Conservation (phyloP, 92 coral and sea anemone species). For the Bergia puertoricense region DNA sequence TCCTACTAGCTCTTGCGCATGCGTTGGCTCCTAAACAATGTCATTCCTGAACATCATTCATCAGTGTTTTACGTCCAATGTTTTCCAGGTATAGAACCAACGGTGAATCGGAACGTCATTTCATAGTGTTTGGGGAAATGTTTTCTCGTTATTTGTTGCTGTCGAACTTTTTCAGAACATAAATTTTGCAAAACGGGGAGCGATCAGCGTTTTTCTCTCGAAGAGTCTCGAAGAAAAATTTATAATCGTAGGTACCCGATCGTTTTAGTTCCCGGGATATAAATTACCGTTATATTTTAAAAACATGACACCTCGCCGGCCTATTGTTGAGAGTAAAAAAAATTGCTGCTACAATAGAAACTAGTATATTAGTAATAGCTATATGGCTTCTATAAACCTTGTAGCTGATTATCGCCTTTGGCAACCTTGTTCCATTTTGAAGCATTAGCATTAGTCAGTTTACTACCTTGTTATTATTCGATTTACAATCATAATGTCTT, state of each 20-base stretch:
- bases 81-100: neutral
- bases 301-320: neutral
- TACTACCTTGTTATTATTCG: no score
- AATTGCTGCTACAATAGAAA: no score
- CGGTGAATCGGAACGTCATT: neutral
- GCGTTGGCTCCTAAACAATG: neutral
- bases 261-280: neutral
- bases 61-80: neutral
- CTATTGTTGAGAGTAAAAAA: neutral
- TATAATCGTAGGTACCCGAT: no score
- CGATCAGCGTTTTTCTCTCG: no score
- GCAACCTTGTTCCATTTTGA: conserved; percentile 4
- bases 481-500: no score
- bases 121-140: neutral
- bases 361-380: no score
- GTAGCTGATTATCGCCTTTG: neutral
- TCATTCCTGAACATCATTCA: neutral
- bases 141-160: neutral
- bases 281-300: no score
- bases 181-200: no score
- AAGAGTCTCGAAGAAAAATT: no score
- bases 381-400: no score
- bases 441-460: neutral
- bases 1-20: no score
- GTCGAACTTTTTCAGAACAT: neutral